These are phyloP conservation scores for Tinamus major DNA, from an alignment of 2,797 vertebrate species.

Conservation along the genomic window DNA sequence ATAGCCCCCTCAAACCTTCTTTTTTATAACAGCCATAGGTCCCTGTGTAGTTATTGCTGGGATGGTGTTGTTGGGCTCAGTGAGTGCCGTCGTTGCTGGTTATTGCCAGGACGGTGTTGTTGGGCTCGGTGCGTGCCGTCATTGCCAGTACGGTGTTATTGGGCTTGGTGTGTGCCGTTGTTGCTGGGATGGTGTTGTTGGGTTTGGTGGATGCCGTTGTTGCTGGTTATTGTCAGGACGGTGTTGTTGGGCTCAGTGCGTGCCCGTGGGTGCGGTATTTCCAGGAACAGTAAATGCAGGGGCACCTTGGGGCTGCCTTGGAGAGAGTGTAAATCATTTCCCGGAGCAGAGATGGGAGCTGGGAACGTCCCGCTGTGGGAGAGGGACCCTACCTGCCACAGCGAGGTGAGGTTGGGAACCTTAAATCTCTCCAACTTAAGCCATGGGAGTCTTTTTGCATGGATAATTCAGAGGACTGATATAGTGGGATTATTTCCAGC, in stretches of 20 bases:
- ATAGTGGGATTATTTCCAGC: conserved; percentile 62
- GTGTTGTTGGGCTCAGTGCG: background rate
- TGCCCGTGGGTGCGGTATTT: conserved; percentile 10
- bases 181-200: too few species aligned
- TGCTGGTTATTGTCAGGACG: too few species aligned
- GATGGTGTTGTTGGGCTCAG: background rate
- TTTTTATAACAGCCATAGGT: background rate
- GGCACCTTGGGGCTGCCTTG: background rate
- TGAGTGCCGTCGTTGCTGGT: background rate
- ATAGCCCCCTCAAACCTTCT: background rate
- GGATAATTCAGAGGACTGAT: conserved; percentile 64
- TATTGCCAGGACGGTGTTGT: too few species aligned
- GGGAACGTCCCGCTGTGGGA: background rate
- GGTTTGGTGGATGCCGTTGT: too few species aligned
- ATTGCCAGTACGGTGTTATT: too few species aligned
- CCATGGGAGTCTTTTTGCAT: conserved; percentile 57
- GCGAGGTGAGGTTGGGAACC: conserved; percentile 27
- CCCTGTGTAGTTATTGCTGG: background rate
- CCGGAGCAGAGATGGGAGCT: background rate
- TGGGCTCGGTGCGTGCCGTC: too few species aligned
- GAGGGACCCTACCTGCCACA: conserved; percentile 50
- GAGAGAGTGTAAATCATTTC: conserved; percentile 44
- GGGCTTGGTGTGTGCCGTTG: too few species aligned
- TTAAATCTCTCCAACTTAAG: conserved; percentile 67
- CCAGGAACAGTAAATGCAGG: background rate